These are phyloP conservation scores for Drosophila paranaensis DNA, from an alignment of 2,888 invertebrate species.

Conservation along the genomic window DNA sequence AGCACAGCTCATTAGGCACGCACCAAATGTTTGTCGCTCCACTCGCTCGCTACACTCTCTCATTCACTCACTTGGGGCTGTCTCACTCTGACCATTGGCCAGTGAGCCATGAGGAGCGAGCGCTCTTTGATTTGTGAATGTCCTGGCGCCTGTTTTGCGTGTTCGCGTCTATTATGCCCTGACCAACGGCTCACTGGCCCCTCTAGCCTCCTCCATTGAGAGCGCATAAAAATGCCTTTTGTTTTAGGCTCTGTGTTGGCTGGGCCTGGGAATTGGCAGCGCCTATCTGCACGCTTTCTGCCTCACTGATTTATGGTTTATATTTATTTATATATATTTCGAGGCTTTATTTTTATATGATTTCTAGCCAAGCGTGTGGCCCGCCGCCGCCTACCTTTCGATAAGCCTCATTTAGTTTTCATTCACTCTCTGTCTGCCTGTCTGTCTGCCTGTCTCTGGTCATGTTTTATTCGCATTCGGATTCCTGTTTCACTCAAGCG, in stretches of 20 bases:
- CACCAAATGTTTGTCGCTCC: constrained; percentile 69
- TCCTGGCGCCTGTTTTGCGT: constrained; percentile 50
- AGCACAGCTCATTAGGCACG: constrained; percentile 79
- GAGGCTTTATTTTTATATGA: constrained; percentile 55
- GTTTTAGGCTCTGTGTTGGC: constrained; percentile 38
- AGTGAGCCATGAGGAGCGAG: constrained; percentile 55
- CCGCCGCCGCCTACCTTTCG: constrained; percentile 30
- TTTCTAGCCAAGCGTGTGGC: constrained; percentile 28
- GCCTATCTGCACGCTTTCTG: constrained; percentile 68
- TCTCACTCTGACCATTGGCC: constrained; percentile 48
- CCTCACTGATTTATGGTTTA: constrained; percentile 74
- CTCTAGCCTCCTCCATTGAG: neutral
- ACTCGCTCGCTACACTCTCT: neutral
- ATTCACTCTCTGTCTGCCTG: constrained; percentile 41
- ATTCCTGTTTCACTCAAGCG: constrained; percentile 42
- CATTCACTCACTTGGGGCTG: neutral
- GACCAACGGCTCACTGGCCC: neutral
- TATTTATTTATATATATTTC: constrained; percentile 66
- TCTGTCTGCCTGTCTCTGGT: neutral
- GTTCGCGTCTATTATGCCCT: constrained; percentile 24
- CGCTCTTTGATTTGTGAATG: constrained; percentile 69
- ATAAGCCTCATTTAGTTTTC: constrained; percentile 76
- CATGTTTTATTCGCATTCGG: constrained; percentile 17
- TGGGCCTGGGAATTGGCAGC: constrained; percentile 33
- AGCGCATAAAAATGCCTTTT: constrained; percentile 47